Evolutionary conservation across 1,140 invertebrate genomes (phyloP).

Genomic region (Saccostrea glomerata): DNA sequence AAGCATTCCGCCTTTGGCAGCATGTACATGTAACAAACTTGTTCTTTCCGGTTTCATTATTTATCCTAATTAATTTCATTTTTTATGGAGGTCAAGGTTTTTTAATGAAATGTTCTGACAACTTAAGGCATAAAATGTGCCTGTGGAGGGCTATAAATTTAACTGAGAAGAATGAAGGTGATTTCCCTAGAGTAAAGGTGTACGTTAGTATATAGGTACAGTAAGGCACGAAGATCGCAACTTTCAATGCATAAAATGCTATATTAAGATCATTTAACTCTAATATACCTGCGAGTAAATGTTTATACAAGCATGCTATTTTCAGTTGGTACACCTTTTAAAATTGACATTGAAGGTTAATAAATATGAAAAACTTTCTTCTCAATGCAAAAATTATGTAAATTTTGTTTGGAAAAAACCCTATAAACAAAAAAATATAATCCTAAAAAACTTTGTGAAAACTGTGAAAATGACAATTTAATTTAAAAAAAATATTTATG

Average conservation of each 20-base stretch:
- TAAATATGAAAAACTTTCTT: too few relatives aligned
- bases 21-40: not conserved
- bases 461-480: too few relatives aligned
- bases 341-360: too few relatives aligned
- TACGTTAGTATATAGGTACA: not conserved
- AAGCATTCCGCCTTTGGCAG: not conserved
- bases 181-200: constrained; percentile 9
- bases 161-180: not conserved
- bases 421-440: too few relatives aligned
- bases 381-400: too few relatives aligned
- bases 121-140: not conserved
- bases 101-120: not conserved
- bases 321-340: too few relatives aligned
- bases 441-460: too few relatives aligned
- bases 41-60: not conserved
- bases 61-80: constrained; percentile 22
- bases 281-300: not conserved
- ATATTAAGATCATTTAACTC: not conserved
- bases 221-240: not conserved
- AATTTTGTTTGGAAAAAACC: too few relatives aligned
- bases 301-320: too few relatives aligned
- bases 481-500: too few relatives aligned
- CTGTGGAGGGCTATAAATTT: not conserved
- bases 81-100: constrained; percentile 4
- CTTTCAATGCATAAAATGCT: not conserved